Evolutionary conservation across 2,113 vertebrate species (phyloP).

Genomic region (Oreochromis tanganicae): DNA sequence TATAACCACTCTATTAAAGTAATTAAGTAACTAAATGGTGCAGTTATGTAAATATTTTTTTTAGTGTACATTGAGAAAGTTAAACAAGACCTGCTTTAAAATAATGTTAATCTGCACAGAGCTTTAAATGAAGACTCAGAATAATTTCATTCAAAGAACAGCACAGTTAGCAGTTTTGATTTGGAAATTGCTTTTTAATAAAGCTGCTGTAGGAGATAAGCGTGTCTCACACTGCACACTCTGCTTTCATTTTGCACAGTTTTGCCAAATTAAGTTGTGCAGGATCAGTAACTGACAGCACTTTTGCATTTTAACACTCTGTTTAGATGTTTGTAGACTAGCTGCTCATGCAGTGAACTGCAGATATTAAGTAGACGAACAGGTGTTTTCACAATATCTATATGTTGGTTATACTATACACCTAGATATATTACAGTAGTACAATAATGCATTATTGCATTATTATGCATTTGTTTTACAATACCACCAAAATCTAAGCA

Average conservation of each 20-base stretch:
- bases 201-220: background rate
- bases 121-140: background rate
- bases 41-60: background rate
- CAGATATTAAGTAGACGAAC: background rate
- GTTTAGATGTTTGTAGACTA: background rate
- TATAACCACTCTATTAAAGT: background rate
- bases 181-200: background rate
- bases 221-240: fast-evolving
- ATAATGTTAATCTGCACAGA: background rate
- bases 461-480: background rate
- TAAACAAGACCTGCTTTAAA: background rate
- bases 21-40: background rate
- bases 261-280: background rate
- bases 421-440: background rate
- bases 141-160: background rate
- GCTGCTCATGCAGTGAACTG: background rate
- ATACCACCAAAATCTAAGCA: background rate
- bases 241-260: background rate
- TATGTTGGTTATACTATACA: background rate
- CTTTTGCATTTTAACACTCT: background rate
- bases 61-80: background rate
- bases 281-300: background rate
- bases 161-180: background rate
- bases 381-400: background rate
- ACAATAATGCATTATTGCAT: background rate